Percentiles rank a stretch among this genome's conserved stretches.
These are phyloP conservation scores for Eremobia ochroleuca DNA, from an alignment of 2,888 invertebrate genomes.

Conservation along the genomic window DNA sequence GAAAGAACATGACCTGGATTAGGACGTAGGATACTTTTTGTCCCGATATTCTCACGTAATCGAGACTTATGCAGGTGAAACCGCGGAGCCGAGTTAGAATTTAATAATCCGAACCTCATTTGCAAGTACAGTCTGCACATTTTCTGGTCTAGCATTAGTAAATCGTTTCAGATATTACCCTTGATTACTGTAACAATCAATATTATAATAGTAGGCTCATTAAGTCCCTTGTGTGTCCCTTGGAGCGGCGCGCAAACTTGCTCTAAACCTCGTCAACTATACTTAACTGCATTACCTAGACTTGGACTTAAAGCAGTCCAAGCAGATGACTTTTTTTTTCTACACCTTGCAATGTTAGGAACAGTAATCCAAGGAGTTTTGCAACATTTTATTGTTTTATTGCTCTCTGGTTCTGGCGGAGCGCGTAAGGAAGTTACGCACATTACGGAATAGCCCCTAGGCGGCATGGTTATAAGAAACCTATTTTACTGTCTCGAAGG, in stretches of 20 bases:
- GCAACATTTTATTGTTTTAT: constrained; percentile 84
- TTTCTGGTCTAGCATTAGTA: constrained; percentile 57
- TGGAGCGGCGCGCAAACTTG: constrained; percentile 64
- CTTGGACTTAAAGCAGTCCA: constrained; percentile 62
- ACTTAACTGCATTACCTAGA: constrained; percentile 70
- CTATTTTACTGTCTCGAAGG: constrained; percentile 82
- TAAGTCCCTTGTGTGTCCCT: constrained; percentile 69
- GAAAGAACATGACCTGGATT: not conserved
- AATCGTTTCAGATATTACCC: constrained; percentile 63
- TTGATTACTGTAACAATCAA: constrained; percentile 66
- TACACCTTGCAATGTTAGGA: constrained; percentile 71
- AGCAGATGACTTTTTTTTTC: constrained; percentile 64
- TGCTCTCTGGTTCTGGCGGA: constrained; percentile 70
- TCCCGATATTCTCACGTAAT: not conserved
- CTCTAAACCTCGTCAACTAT: constrained; percentile 59
- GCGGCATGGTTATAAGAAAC: constrained; percentile 81
- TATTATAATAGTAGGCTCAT: constrained; percentile 66
- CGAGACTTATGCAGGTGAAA: not conserved
- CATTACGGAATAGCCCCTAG: constrained; percentile 76
- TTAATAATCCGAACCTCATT: constrained; percentile 32
- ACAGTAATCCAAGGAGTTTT: constrained; percentile 78
- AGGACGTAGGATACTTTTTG: not conserved
- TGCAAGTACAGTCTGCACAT: constrained; percentile 25
- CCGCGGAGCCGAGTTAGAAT: not conserved
- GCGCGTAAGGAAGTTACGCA: constrained; percentile 78